These are phyloP conservation scores for Protonemura montana DNA, from an alignment of 2,888 invertebrate species.

Conservation along the genomic window DNA sequence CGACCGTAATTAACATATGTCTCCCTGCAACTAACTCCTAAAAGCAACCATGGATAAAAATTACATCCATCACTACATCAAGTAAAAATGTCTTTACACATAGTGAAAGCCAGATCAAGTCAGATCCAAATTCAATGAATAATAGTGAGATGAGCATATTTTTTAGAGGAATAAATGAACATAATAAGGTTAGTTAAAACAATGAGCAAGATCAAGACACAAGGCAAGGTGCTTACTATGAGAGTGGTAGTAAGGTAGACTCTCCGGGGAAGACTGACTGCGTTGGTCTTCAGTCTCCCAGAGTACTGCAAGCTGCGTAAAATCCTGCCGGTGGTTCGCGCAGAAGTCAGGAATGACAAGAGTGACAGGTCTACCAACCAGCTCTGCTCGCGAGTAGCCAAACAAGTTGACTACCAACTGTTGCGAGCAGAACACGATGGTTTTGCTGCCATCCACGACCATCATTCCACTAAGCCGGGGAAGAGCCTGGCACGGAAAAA, in stretches of 20 bases:
- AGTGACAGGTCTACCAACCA: conserved; percentile 65
- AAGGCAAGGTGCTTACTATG: neutral
- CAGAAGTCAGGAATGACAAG: conserved; percentile 71
- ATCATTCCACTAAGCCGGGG: conserved; percentile 71
- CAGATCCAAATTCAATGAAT: no score
- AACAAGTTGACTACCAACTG: conserved; percentile 72
- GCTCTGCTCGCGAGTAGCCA: conserved; percentile 68
- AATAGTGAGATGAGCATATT: no score
- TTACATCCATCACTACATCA: no score
- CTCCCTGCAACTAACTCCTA: no score
- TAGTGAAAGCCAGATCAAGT: no score
- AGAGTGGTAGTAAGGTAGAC: neutral
- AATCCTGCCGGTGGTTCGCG: conserved; percentile 56
- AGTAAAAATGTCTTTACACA: no score
- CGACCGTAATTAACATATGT: no score
- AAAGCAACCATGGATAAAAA: no score
- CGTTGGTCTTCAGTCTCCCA: neutral
- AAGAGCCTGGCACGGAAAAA: conserved; percentile 56
- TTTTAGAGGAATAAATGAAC: no score
- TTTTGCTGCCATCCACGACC: conserved; percentile 69
- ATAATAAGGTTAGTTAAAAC: no score
- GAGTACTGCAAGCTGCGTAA: neutral
- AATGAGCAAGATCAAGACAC: no score
- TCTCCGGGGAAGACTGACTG: neutral
- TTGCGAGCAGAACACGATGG: conserved; percentile 71